Base-by-base conservation (phyloP, 2,888 invertebrate species). In the Gasteruption jaculator region DNA sequence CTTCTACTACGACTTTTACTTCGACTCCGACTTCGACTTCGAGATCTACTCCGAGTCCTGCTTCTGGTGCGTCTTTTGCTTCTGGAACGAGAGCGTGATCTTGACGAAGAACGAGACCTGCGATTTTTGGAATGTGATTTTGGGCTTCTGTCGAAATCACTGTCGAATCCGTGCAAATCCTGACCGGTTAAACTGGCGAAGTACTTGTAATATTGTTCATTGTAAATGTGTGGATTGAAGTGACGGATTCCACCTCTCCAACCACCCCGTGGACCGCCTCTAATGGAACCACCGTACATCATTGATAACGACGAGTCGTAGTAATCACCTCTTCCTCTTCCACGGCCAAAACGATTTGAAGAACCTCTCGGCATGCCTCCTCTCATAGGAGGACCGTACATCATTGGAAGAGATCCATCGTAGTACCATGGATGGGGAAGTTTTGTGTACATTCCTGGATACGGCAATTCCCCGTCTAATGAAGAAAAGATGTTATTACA, bases 171-270 rank as follows among this genome's bases (percentile, higher is more conserved):
- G 41, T 76, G 77, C 15, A 72, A 69, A 36, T 79, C 77, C 27
- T 76, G 72, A 31, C 78, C 76, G 0, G 79, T 73, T 22, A 83
- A 70, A 54, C 76, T 80, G 35, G 79, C 77, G 50, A 81, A 81
- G 46, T 82, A 81, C 53, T 80, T 79, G 49, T 73, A 71, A 53
- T 76, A 75, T 49, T 75, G 72, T 25, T 74, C 73, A 48, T 74
- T 67, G 40, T 71, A 71, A 12, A 73, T 54, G 50, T 70, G 64
- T 3, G 66, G 68, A 54, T 67, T 67, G 41, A 64, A 65, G 2
- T 59, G 52, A 4, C 63, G 70, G 56, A 59, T 63, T 1, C 54
- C 57, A 4, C 51, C 53, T 19, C 55, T 52, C 37, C 48, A 55
- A n/a, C 54, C 54, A 33, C 63, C 46, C 1, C 56, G 53, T 8